Percentiles rank a stretch among this genome's conserved stretches.
These are phyloP conservation scores for Cynaeus angustus DNA, from an alignment of 2,888 invertebrate genomes.

Conservation along the genomic window DNA sequence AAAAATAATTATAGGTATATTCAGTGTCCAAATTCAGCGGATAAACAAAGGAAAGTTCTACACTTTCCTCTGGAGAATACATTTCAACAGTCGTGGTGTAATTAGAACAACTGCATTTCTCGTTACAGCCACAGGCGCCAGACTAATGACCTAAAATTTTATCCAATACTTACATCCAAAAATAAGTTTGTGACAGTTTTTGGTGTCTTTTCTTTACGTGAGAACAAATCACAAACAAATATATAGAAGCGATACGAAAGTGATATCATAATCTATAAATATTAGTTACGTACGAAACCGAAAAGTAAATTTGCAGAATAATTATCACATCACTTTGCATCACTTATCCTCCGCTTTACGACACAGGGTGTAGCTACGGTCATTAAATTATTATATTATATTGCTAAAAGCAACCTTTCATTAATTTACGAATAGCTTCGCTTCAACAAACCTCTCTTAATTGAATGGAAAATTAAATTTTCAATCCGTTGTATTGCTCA, in stretches of 20 bases:
- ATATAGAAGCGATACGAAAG: neutral
- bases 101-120: constrained; percentile 40
- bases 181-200: too few species aligned
- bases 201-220: too few species aligned
- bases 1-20: too few species aligned
- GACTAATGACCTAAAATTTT: constrained; percentile 42
- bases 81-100: constrained; percentile 36
- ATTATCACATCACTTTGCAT: constrained; percentile 12
- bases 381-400: constrained; percentile 21
- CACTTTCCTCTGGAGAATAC: constrained; percentile 2
- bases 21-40: too few species aligned
- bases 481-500: neutral
- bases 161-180: neutral
- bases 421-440: neutral
- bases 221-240: neutral
- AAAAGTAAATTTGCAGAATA: constrained; percentile 18
- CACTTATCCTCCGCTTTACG: constrained; percentile 8
- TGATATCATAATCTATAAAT: constrained; percentile 9
- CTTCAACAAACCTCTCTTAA: constrained; percentile 10
- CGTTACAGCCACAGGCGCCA: constrained; percentile 41
- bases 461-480: constrained; percentile 22
- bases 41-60: too few species aligned
- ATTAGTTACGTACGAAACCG: neutral
- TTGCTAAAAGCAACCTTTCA: constrained; percentile 27
- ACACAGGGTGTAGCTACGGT: constrained; percentile 5